Percentiles rank a stretch among this genome's conserved stretches.
Conservation (phyloP, 2,888 invertebrate genomes). For the Sinotaia quadrata region DNA sequence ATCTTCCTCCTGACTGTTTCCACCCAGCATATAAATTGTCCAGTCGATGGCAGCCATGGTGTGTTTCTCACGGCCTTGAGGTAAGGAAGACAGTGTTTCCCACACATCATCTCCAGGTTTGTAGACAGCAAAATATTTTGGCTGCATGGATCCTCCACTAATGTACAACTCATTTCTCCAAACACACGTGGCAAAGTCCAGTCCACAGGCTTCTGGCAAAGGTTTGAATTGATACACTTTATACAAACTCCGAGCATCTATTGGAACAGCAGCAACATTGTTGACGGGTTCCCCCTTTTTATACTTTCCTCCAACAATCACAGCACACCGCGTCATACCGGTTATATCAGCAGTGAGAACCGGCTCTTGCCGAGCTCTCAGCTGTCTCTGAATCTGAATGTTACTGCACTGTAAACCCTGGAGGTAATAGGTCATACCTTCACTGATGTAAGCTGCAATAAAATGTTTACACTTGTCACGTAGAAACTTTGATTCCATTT, state of each 20-base stretch:
- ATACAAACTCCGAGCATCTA: too few relatives aligned
- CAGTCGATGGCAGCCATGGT: conserved; percentile 20
- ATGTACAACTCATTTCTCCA: conserved; percentile 23
- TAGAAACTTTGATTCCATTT: too few relatives aligned
- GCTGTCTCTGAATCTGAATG: background rate
- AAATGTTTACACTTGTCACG: too few relatives aligned
- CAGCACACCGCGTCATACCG: background rate
- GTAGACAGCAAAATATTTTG: conserved; percentile 13
- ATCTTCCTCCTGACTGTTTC: background rate
- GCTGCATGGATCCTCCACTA: conserved; percentile 10
- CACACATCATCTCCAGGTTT: conserved; percentile 18
- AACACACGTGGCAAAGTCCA: conserved; percentile 23
- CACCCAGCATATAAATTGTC: conserved; percentile 22
- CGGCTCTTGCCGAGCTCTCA: conserved; percentile 14
- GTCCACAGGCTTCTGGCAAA: conserved; percentile 15
- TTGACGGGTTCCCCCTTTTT: background rate
- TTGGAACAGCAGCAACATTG: too few relatives aligned
- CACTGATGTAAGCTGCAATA: too few relatives aligned
- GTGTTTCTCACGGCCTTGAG: conserved; percentile 18
- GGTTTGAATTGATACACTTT: background rate
- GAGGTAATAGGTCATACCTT: conserved; percentile 16
- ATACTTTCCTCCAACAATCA: conserved; percentile 9
- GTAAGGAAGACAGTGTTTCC: background rate
- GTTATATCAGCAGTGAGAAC: background rate
- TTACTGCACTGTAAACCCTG: background rate